Evolutionary conservation across 2,113 vertebrate genomes (phyloP), one percentile per base, ranked within the genome.

Genomic region (Xiphophorus maculatus): DNA sequence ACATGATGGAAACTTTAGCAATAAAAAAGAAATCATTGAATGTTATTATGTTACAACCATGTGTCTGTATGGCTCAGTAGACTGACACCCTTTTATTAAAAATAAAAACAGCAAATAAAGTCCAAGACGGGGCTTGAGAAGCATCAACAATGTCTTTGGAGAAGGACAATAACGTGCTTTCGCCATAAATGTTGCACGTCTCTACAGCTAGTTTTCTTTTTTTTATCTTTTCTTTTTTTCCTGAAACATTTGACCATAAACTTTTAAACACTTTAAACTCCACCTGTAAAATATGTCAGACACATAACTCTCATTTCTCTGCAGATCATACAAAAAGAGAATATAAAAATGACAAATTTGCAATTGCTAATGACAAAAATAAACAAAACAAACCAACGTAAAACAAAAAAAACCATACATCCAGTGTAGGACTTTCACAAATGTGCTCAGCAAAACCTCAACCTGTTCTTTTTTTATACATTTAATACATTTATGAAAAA

Each of bases 391-490:
- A 77, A 91, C 78, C 42, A 37, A 42, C 15, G 14, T 4, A 15
- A 42, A 42, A 42, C 3, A 19, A 54, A 6, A 54, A 19, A 54
- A 54, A 19, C 19, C 75, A 75, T 92, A 94, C 86, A 95, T 95
- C 94, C 95, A 95, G 95, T 95, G 95, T 95, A 90, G 84, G 92
- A 95, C 94, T 94, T 95, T 94, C 91, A 95, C 91, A 91, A 90
- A 93, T 90, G 92, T 91, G 90, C 91, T 87, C 86, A 81, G 89
- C 80, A 84, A 92, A 80, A 88, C 85, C 90, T 89, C 89, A 88
- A 91, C 91, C 90, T 87, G 82, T 86, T 85, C 79, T 40, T 40
- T 91, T 83, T 91, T 88, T 83, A 90, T 77, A 94, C 91, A 94
- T 90, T 93, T 90, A 94, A 92, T 92, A 95, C 93, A 93, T 92